A percentile compares a stretch with the other conserved stretches of the same genome.
These are phyloP conservation scores for Xylophagus ater DNA, from an alignment of 2,888 invertebrate species.

Conservation along the genomic window DNA sequence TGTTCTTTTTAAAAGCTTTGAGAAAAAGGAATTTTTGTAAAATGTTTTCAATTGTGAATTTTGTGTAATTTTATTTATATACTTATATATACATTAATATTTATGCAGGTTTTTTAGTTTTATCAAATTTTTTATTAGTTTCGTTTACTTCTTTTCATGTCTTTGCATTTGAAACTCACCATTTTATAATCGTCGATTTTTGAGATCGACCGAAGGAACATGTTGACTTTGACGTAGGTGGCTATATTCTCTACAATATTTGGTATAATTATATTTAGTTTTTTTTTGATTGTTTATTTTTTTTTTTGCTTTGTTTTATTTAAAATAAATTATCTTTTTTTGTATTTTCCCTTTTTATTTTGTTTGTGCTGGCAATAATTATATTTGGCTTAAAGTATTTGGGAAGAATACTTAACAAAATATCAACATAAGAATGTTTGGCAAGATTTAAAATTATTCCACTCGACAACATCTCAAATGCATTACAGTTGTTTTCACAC, in stretches of 20 bases:
- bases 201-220: constrained; percentile 94
- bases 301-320: constrained; percentile 11
- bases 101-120: constrained; percentile 1
- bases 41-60: constrained; percentile 4
- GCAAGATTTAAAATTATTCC: background rate
- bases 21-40: constrained; percentile 2
- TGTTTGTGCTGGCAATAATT: background rate
- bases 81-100: constrained; percentile 1
- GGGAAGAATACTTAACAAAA: background rate
- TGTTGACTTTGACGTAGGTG: constrained; percentile 84
- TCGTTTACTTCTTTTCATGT: background rate
- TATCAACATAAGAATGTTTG: background rate
- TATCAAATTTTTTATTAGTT: background rate
- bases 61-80: constrained; percentile 1
- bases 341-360: constrained; percentile 9
- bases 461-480: too few species aligned
- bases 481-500: too few species aligned
- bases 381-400: background rate
- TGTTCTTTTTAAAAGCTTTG: too few species aligned
- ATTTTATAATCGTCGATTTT: constrained; percentile 99
- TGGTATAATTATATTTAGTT: constrained; percentile 15
- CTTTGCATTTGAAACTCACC: constrained; percentile 88
- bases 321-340: constrained; percentile 15
- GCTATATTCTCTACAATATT: constrained; percentile 62
- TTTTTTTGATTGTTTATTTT: constrained; percentile 15